A percentile compares a stretch with the other conserved stretches of the same genome.
Evolutionary conservation across 2,888 invertebrate genomes (phyloP).

Genomic region (Chrysomela aeneicollis): DNA sequence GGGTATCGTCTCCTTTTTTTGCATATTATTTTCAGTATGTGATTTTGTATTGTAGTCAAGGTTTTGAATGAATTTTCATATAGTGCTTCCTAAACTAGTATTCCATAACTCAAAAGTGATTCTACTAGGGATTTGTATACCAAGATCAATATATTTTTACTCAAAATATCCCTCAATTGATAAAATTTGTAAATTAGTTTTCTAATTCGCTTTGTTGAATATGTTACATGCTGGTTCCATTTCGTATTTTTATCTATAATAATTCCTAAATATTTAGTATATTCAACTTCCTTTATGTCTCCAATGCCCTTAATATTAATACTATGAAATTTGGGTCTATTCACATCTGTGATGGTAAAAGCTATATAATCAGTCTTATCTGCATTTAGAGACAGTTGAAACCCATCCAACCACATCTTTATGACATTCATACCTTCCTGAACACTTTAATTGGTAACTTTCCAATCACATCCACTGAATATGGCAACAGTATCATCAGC

Average conservation of each 20-base stretch:
- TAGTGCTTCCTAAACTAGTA: constrained; percentile 6
- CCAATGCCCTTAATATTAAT: constrained; percentile 11
- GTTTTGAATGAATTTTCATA: constrained; percentile 6
- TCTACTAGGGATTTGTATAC: constrained; percentile 4
- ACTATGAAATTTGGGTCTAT: constrained; percentile 5
- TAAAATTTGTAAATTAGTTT: constrained; percentile 18
- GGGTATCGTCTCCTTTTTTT: constrained; percentile 5
- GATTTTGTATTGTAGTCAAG: constrained; percentile 1
- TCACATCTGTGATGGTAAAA: background rate
- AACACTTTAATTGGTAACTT: constrained; percentile 6
- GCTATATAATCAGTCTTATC: constrained; percentile 9
- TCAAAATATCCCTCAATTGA: constrained; percentile 5
- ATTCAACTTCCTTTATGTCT: constrained; percentile 11
- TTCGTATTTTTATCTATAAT: constrained; percentile 15
- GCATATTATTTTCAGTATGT: background rate
- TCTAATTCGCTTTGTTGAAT: constrained; percentile 14
- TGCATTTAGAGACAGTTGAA: background rate
- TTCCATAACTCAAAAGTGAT: constrained; percentile 5
- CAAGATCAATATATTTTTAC: background rate
- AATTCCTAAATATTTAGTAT: constrained; percentile 16
- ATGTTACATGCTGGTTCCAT: background rate
- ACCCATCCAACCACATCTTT: constrained; percentile 14
- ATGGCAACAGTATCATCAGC: constrained; percentile 18
- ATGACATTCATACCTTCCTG: background rate
- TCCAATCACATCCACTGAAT: constrained; percentile 14